A percentile compares a stretch with the other conserved stretches of the same genome.
Evolutionary conservation across 2,113 vertebrate species (phyloP).

Genomic region (Cygnus buccinator): DNA sequence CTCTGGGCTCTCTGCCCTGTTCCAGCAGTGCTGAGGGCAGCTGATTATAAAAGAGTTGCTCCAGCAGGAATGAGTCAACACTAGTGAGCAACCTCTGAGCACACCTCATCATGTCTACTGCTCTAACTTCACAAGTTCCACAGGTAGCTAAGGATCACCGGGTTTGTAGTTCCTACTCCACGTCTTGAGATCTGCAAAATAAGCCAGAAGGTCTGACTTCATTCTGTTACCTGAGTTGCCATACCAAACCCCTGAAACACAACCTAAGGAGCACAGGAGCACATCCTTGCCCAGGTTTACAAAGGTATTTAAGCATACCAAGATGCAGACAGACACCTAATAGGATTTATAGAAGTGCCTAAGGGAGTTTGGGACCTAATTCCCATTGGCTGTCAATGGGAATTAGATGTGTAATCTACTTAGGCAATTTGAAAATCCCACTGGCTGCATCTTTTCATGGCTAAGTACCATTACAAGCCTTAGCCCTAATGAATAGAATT

Average conservation of each 20-base stretch:
- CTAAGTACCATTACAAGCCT: slow-evolving; percentile 61
- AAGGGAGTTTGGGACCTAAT: slow-evolving; percentile 62
- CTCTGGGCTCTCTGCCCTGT: background rate
- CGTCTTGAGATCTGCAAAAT: background rate
- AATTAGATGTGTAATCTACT: slow-evolving; percentile 69
- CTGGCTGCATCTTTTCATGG: slow-evolving; percentile 68
- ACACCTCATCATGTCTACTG: background rate
- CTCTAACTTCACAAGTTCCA: background rate
- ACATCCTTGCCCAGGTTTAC: slow-evolving; percentile 21
- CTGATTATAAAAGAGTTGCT: background rate
- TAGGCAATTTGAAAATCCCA: slow-evolving; percentile 66
- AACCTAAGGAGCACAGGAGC: background rate
- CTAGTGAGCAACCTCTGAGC: background rate
- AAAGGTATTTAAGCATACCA: slow-evolving; percentile 46
- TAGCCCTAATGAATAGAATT: slow-evolving; percentile 65
- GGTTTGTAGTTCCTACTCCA: background rate
- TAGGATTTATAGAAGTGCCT: slow-evolving; percentile 66
- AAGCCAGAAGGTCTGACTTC: background rate
- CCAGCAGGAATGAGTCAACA: background rate
- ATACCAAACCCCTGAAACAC: background rate
- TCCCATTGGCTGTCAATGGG: slow-evolving; percentile 67
- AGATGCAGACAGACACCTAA: slow-evolving; percentile 59
- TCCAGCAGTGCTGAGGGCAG: background rate
- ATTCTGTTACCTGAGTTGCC: background rate
- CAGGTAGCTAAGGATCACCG: background rate